Evolutionary conservation across 2,797 vertebrate species (phyloP).

Genomic region (Heteromormyrus szaboi): DNA sequence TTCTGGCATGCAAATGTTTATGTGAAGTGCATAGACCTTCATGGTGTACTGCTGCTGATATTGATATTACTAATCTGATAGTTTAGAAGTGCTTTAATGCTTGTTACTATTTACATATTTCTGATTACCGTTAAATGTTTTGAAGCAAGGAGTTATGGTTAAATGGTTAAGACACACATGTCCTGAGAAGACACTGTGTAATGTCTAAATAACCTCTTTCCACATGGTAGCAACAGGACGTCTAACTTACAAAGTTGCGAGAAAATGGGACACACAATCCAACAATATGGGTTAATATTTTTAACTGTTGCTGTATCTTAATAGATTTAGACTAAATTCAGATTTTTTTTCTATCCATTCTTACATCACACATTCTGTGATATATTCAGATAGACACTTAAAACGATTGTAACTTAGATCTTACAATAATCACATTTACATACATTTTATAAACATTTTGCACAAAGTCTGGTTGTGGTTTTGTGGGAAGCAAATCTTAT

Average conservation of each 20-base stretch:
- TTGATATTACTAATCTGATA: background rate
- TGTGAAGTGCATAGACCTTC: background rate
- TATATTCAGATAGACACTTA: background rate
- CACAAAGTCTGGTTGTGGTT: background rate
- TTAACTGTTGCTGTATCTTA: background rate
- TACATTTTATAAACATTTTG: background rate
- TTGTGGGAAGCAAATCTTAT: background rate
- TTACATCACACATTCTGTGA: background rate
- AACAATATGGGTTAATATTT: background rate
- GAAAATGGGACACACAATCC: background rate
- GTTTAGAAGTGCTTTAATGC: background rate
- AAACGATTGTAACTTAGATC: background rate
- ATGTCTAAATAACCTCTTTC: background rate
- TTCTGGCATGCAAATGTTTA: background rate
- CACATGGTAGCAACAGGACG: background rate
- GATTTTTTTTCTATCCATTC: background rate
- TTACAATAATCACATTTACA: background rate
- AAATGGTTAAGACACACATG: background rate
- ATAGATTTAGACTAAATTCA: background rate
- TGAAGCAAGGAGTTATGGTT: background rate
- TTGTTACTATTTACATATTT: background rate
- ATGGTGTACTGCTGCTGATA: background rate
- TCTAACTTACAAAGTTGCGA: background rate
- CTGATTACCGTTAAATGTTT: background rate
- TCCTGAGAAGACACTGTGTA: background rate